phyloP scores from a whole-genome alignment of 2,113 vertebrate genomes.

The Saguinus imperator region DNA sequence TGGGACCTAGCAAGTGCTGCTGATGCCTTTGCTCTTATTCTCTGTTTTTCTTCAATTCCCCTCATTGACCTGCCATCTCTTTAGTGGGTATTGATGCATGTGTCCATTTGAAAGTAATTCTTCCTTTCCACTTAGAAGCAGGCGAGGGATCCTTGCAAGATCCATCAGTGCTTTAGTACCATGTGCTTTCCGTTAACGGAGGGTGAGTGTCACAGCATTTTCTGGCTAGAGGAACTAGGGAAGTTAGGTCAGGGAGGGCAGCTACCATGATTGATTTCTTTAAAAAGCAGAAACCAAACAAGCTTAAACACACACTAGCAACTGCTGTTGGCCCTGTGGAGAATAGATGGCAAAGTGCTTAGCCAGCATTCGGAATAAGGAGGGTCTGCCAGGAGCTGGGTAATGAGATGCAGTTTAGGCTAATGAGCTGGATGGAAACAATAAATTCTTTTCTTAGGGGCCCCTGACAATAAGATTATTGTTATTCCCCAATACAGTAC shows the following conservation, averaged over 20 bases:
- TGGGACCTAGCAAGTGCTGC: not conserved
- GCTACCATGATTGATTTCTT: slow-evolving; percentile 38
- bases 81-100: not conserved
- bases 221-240: slow-evolving; percentile 41
- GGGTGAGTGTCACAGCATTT: not conserved
- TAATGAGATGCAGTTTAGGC: slow-evolving; percentile 80
- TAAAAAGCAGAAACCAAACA: slow-evolving; percentile 44
- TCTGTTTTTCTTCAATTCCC: not conserved
- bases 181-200: not conserved
- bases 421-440: slow-evolving; percentile 79
- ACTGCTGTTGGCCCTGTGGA: slow-evolving; percentile 34
- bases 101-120: not conserved
- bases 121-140: not conserved
- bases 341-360: slow-evolving; percentile 13
- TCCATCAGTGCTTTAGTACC: not conserved
- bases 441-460: slow-evolving; percentile 76
- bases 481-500: slow-evolving; percentile 69
- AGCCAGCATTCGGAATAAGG: slow-evolving; percentile 50
- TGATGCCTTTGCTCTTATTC: not conserved
- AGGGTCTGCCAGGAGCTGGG: slow-evolving; percentile 65
- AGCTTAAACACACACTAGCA: not conserved
- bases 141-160: not conserved
- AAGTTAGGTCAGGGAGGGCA: slow-evolving; percentile 46
- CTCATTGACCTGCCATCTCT: not conserved
- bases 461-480: slow-evolving; percentile 78